These are phyloP conservation scores for Aphis gossypii DNA, from an alignment of 1,140 invertebrate genomes.

Conservation along the genomic window DNA sequence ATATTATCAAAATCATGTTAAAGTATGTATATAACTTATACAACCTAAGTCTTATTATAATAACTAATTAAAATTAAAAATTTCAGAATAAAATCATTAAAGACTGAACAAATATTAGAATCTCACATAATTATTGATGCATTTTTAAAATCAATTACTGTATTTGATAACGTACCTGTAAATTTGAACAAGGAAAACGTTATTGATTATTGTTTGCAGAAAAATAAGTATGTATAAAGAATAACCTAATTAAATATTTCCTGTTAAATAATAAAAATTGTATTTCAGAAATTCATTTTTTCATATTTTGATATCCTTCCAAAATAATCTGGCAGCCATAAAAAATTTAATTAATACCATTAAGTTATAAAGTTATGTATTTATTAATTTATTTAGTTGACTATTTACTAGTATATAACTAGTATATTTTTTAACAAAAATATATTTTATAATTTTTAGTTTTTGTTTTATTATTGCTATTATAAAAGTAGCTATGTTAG, in stretches of 20 bases:
- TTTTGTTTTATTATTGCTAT: neutral
- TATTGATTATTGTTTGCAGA: constrained; percentile 22
- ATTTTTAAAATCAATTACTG: constrained; percentile 21
- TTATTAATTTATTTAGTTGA: neutral
- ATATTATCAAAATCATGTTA: constrained; percentile 32
- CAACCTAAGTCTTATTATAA: neutral
- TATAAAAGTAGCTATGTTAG: neutral
- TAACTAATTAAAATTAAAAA: neutral
- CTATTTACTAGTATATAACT: neutral
- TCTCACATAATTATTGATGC: constrained; percentile 8
- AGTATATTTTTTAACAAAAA: neutral
- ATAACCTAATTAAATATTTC: neutral
- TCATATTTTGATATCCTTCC: constrained; percentile 16
- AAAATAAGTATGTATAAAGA: constrained; percentile 27
- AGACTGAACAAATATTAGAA: neutral
- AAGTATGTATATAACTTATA: constrained; percentile 7
- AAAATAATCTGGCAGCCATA: constrained; percentile 37
- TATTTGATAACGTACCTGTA: neutral
- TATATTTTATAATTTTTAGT: neutral
- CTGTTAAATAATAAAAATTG: neutral
- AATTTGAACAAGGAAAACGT: neutral
- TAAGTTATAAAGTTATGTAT: neutral
- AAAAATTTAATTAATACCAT: constrained; percentile 32
- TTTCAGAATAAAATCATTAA: constrained; percentile 36
- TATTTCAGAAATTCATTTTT: constrained; percentile 44